Conservation (phyloP, 2,113 vertebrate species). For the Mastomys natalensis region DNA sequence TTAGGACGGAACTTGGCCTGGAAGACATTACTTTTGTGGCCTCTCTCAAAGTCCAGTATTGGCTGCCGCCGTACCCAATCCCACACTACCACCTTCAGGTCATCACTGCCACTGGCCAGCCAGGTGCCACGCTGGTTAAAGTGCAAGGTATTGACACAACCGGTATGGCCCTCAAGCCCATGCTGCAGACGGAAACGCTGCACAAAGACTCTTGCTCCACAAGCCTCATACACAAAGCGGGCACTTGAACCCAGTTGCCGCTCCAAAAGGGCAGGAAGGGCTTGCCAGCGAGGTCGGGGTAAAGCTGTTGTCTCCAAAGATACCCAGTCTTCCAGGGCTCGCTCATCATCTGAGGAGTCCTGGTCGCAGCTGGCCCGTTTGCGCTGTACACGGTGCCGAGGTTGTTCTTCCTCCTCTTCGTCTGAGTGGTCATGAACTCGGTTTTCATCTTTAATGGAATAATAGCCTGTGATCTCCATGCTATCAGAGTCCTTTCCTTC, state of each 20-base stretch:
- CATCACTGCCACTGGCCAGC: slow-evolving; percentile 96
- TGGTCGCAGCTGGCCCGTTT: slow-evolving; percentile 86
- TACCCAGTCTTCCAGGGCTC: slow-evolving; percentile 95
- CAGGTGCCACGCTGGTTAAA: slow-evolving; percentile 97
- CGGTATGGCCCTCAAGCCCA: slow-evolving; percentile 93
- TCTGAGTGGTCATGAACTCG: slow-evolving; percentile 88
- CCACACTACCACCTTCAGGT: slow-evolving; percentile 97
- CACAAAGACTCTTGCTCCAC: slow-evolving; percentile 94
- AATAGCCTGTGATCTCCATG: slow-evolving; percentile 95
- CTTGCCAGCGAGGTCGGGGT: slow-evolving; percentile 90
- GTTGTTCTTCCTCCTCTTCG: slow-evolving; percentile 86
- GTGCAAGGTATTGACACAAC: slow-evolving; percentile 98
- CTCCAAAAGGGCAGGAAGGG: slow-evolving; percentile 90
- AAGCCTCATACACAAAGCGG: slow-evolving; percentile 93
- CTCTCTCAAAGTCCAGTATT: slow-evolving; percentile 96
- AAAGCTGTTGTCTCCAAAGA: slow-evolving; percentile 92
- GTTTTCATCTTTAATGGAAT: slow-evolving; percentile 93
- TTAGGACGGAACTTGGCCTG: slow-evolving; percentile 99
- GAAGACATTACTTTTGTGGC: slow-evolving; percentile 98
- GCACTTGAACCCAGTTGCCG: slow-evolving; percentile 91
- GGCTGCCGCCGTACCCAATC: slow-evolving; percentile 94
- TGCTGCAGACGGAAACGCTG: slow-evolving; percentile 95
- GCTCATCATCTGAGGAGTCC: slow-evolving; percentile 90
- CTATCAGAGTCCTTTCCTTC: slow-evolving; percentile 96
- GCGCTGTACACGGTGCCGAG: slow-evolving; percentile 81